phyloP scores from a whole-genome alignment of 2,113 vertebrate species.

The Melanostigma gelatinosum region DNA sequence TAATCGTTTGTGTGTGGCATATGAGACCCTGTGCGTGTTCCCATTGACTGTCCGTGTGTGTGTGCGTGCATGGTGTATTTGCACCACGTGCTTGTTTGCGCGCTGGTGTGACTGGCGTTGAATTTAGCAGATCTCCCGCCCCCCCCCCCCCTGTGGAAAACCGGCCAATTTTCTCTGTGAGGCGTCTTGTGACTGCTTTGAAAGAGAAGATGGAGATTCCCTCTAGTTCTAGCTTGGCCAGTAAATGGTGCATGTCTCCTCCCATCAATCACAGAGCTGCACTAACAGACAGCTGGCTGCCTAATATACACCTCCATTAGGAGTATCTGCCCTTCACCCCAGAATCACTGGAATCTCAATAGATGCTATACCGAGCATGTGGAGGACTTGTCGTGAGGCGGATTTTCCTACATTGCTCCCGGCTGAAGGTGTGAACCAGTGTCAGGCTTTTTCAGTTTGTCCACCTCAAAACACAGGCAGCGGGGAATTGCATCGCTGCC shows the following conservation, averaged over 20 bases:
- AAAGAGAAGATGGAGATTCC: constrained; percentile 82
- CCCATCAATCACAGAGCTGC: constrained; percentile 78
- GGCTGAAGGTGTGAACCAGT: constrained; percentile 56
- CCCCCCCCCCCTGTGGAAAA: constrained; percentile 62
- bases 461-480: constrained; percentile 30
- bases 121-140: constrained; percentile 60
- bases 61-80: constrained; percentile 22
- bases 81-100: constrained; percentile 45
- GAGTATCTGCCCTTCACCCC: constrained; percentile 59
- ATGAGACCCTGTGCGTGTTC: constrained; percentile 24
- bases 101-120: constrained; percentile 50
- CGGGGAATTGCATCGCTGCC: constrained; percentile 2
- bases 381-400: constrained; percentile 49
- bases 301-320: constrained; percentile 80
- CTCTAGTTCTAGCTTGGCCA: constrained; percentile 74
- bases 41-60: constrained; percentile 24
- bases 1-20: constrained; percentile 12
- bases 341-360: constrained; percentile 67
- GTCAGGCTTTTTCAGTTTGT: constrained; percentile 52
- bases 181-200: constrained; percentile 74
- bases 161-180: constrained; percentile 77
- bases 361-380: constrained; percentile 21
- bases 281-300: constrained; percentile 78
- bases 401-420: constrained; percentile 38
- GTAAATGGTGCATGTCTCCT: constrained; percentile 83